Evolutionary conservation across 2,888 invertebrate species (phyloP), one percentile per base, ranked within the genome.

Genomic region (Morpho helenor): DNA sequence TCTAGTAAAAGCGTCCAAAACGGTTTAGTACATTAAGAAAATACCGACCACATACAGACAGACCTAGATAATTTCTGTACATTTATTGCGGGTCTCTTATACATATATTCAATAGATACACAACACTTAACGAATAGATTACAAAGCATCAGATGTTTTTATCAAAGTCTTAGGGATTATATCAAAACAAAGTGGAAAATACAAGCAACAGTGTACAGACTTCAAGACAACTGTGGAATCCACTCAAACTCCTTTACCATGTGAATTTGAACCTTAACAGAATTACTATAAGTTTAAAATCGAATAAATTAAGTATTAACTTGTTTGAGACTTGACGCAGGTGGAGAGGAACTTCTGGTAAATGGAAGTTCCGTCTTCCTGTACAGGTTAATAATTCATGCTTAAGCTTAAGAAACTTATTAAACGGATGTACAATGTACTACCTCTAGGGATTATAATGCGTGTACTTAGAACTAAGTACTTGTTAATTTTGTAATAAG

Each of bases 321-420:
- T 49, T 44, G 56, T 60, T 52, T 55, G 61, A 60, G 63, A 81
- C 80, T 79, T 75, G 76, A 69, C 78, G 73, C 85, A 84, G 84
- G 78, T 84, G 84, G 72, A 57, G 61, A 59, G 66, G 57, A 62
- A 59, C 58, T 61, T 71, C 68, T 68, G 59, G 62, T 56, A 73
- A 76, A 76, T 73, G 70, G 65, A 67, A 69, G 68, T 72, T 73
- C 60, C 63, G 57, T 60, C 63, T 64, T 65, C 59, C 66, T 68
- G 71, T 68, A 68, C 66, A 73, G 68, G 68, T 82, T 77, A 77
- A 80, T 82, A 79, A 81, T 82, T 82, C 72, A 82, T 70, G 67
- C 61, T 67, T 61, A 52, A 56, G 49, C 60, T 62, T 57, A 52
- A 50, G 59, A 55, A 61, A 59, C 55, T 59, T 59, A 53, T 45